Base-by-base conservation (phyloP, 2,888 invertebrate genomes). In the Drosophila parthenogenetica region DNA sequence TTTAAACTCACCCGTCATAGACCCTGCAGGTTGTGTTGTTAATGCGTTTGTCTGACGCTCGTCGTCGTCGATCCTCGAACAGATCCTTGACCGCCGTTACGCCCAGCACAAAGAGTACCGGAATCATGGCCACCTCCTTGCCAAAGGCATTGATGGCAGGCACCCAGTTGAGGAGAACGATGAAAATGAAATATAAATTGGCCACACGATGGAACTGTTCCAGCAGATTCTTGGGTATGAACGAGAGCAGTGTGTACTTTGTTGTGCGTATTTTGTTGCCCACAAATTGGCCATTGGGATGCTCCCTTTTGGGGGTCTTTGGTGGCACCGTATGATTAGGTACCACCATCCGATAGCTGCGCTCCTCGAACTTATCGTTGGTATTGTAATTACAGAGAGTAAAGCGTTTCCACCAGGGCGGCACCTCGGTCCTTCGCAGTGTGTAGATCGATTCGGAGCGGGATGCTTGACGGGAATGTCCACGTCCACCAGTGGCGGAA, bases 131-230 rank as follows among this genome's bases (percentile, higher is more conserved):
- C 81, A 98, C 95, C 93, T 98, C 98, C 92, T 98, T 98, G 73
- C 98, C 98, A 93, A 98, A 98, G 3, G 98, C 98, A 93, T 97
- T 97, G 71, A 98, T 97, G 37, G 96, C 95, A 3, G 98, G 98
- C 91, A 98, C 96, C 98, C 98, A 98, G 93, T 99, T 99, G 76
- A 99, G 94, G 84, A 98, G 93, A 87, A 98, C 98, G 91, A 99
- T 98, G 91, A 98, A 97, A 90, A 99, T 96, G 93, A 99, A 99
- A 93, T 99, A 99, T 90, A 99, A 94, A 94, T 99, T 99, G 74
- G 99, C 99, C 90, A 98, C 97, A 72, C 99, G 95, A 93, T 98
- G 98, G 92, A 99, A 98, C 93, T 99, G 99, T 93, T 99, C 98
- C 92, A 98, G 95, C 70, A 99, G 93, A 93, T 99, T 99, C 93